Base-by-base conservation (phyloP, 2,797 vertebrate species). In the Thalassophryne amazonica region DNA sequence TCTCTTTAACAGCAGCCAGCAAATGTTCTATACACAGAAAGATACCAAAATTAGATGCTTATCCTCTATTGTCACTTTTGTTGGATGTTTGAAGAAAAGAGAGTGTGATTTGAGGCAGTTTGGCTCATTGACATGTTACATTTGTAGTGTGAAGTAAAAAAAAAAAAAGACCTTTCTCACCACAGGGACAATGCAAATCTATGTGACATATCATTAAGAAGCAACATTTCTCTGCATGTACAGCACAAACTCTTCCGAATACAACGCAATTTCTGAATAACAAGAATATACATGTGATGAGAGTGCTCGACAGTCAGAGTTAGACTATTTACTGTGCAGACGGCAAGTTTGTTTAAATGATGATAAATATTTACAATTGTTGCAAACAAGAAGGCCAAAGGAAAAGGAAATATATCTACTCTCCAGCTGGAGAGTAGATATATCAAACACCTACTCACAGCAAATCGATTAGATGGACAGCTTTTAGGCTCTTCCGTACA, bases 311-410 rank as follows among this genome's bases (percentile, higher is more conserved):
- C 49, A 18, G 50, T 53, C 29, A 32, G 17, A 15, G 25, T 57
- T 59, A 10, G 0, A 0, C 24, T 56, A 58, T 70, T 59, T 70
- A 77, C 46, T 28, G 30, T 6, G 3, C 38, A 42, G 4, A 0
- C 13, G 46, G 36, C 45, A 53, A 17, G 42, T 64, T 78, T 78
- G 69, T 78, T 78, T 74, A 75, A 69, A 69, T 5, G 15, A n/a
- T 34, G 42, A 56, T 73, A 86, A 81, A 85, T 75, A 80, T 83
- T 83, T 81, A 69, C 60, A 61, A 28, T 62, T 58, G 46, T 61
- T 60, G 31, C 59, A 78, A 73, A 71, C 68, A 74, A 36, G 49
- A 76, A 65, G 58, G 57, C 54, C 23, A 20, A 38, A 64, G 45
- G 46, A 58, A 60, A 46, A 37, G 48, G 38, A 41, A 53, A 74